Evolutionary conservation across 1,140 invertebrate species (phyloP), one percentile per base, ranked within the genome.

Genomic region (Dinoponera quadriceps): DNA sequence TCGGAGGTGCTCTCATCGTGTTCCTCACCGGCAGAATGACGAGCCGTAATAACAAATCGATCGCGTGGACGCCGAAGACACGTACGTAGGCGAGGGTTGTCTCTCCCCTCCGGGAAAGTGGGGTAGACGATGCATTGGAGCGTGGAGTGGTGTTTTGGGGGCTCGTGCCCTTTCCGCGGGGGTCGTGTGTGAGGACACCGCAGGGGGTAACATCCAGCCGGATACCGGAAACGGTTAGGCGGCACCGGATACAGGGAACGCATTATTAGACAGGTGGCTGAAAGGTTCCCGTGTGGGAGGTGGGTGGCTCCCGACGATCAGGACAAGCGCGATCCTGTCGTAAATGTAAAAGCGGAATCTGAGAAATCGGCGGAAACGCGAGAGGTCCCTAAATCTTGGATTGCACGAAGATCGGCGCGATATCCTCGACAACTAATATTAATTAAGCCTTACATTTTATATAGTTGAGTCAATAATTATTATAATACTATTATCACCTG

Each of bases 191-290:
- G 82, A 80, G 85, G 68, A 84, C 81, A 80, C 81, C 86, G 25
- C 86, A 87, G 81, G 85, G 86, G 86, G 82, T 80, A 68, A 77
- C 85, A 87, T 86, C 85, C 72, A 78, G n/a, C 33, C 20, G 55
- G 48, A 44, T 69, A 83, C 86, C 73, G 86, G 86, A 87, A 87
- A 87, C 85, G 62, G 86, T 73, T 85, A 75, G 68, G 55, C 66
- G 63, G 65, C 14, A 82, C 77, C 83, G 77, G 55, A 72, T 71
- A 78, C 63, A 33, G 20, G 27, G 49, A 65, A 85, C 73, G 48
- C 59, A 62, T 84, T 87, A 87, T 87, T 87, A 87, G 85, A 87
- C 86, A 87, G 86, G 86, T 87, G 86, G 86, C 49, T 68, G 27
- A 44, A 14, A 44, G 55, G n/a, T n/a, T n/a, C 54, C 38, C 14